Conservation (phyloP, 2,888 invertebrate species). For the Diarsia brunnea region DNA sequence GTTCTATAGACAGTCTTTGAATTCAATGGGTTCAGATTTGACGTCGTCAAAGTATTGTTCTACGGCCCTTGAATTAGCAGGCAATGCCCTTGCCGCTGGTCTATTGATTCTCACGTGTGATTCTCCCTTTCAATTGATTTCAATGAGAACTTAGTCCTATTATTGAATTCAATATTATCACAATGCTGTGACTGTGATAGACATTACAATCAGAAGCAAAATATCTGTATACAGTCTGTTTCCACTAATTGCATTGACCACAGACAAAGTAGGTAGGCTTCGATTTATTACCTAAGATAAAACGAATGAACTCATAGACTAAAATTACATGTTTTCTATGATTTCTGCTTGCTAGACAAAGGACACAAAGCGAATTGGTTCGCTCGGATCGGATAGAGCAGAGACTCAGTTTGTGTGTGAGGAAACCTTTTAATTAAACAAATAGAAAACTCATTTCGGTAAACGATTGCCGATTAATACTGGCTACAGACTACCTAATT, state of each 20-base stretch:
- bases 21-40: slow-evolving; percentile 34
- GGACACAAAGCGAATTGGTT: slow-evolving; percentile 28
- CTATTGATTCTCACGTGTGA: slow-evolving; percentile 53
- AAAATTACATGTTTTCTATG: slow-evolving; percentile 46
- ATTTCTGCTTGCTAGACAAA: slow-evolving; percentile 33
- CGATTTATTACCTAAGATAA: slow-evolving; percentile 41
- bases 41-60: slow-evolving; percentile 55
- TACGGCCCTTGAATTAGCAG: slow-evolving; percentile 36
- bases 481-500: slow-evolving; percentile 53
- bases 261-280: slow-evolving; percentile 13
- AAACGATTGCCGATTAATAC: slow-evolving; percentile 40
- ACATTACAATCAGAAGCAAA: not conserved
- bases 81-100: slow-evolving; percentile 16
- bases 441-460: slow-evolving; percentile 49
- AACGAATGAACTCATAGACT: slow-evolving; percentile 39
- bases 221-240: slow-evolving; percentile 2
- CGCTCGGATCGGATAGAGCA: slow-evolving; percentile 13
- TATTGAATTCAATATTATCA: slow-evolving; percentile 35
- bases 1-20: slow-evolving; percentile 5
- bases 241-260: not conserved
- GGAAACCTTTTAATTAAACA: slow-evolving; percentile 51
- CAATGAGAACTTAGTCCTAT: slow-evolving; percentile 42
- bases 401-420: slow-evolving; percentile 2
- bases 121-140: slow-evolving; percentile 44
- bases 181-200: not conserved